Base-by-base conservation (phyloP, 2,797 vertebrate genomes). In the Manis pentadactyla region DNA sequence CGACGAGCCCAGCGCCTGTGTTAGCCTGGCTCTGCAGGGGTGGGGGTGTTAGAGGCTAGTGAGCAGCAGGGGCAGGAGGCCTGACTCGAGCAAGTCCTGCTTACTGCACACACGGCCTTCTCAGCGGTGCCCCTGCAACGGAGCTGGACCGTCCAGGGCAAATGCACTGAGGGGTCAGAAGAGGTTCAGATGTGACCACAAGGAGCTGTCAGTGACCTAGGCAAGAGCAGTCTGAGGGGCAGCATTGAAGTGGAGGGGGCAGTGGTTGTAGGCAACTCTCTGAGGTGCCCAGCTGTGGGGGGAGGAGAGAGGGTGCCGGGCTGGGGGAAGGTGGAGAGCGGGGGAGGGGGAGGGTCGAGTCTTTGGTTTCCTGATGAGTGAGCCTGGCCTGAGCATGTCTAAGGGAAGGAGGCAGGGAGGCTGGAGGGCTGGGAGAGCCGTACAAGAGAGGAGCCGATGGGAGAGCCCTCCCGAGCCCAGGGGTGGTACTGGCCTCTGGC, bases 41-140 rank as follows among this genome's bases (percentile, higher is more conserved):
- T n/a, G n/a, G 29, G 83, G 68, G 37, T 11, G 7, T 29, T 42
- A 83, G 51, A 69, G 69, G 37, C 31, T 55, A 19, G 25, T 29
- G 34, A 61, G 61, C 1, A 9, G 4, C 23, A 59, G 77, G 59
- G 77, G n/a, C n/a, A 25, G 42, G 68, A 29, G 0, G n/a, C 37
- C 6, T 1, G n/a, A 25, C 15, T 74, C 46, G 11, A 73, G 37
- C 15, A 0, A 0, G 37, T 13, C 19, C 46, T 57, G 31, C 19
- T 34, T 29, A 7, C 5, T 2, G 5, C 1, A 2, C 27, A 15
- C 10, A 10, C 11, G 1, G 19, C 15, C 66, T 59, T 66, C 59
- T 75, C 39, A 19, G 21, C 29, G 2, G 17, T 2, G 64, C 7
- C 4, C 61, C 53, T 34, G 8, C 27, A 4, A 1, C 18, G 23